These are phyloP conservation scores for Lipotes vexillifer DNA, from an alignment of 2,113 vertebrate genomes.

Conservation along the genomic window DNA sequence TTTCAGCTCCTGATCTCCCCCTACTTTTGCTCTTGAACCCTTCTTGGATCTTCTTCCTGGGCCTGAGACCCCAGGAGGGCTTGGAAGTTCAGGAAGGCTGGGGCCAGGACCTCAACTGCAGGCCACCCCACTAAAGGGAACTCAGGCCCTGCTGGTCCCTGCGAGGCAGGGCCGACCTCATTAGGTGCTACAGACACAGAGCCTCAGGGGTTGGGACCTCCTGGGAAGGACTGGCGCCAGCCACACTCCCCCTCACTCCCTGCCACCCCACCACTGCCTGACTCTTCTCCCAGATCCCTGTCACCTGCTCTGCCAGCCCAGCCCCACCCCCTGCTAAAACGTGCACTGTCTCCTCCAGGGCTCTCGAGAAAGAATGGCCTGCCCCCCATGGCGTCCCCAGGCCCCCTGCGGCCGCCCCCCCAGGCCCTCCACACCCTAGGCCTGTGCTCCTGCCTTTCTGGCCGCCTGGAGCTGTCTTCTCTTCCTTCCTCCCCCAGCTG, in stretches of 20 bases:
- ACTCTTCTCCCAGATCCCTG: neutral
- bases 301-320: too few relatives aligned
- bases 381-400: neutral
- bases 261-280: neutral
- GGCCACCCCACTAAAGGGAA: neutral
- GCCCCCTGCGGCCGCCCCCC: neutral
- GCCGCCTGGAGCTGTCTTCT: neutral
- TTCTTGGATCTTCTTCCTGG: neutral
- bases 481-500: too few relatives aligned
- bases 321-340: neutral
- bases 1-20: neutral
- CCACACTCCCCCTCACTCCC: neutral
- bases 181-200: neutral
- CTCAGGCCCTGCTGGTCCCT: neutral
- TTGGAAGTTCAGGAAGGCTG: neutral
- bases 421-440: too few relatives aligned
- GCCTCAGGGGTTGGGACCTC: neutral
- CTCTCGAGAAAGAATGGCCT: neutral
- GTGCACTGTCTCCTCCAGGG: neutral
- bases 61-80: neutral
- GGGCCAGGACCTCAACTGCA: neutral
- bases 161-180: rapidly evolving
- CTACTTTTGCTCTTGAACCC: neutral
- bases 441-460: neutral
- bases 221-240: neutral